A percentile compares a stretch with the other conserved stretches of the same genome.
Evolutionary conservation across 1,140 invertebrate genomes (phyloP).

Genomic region (Akabosia matsudoensis): DNA sequence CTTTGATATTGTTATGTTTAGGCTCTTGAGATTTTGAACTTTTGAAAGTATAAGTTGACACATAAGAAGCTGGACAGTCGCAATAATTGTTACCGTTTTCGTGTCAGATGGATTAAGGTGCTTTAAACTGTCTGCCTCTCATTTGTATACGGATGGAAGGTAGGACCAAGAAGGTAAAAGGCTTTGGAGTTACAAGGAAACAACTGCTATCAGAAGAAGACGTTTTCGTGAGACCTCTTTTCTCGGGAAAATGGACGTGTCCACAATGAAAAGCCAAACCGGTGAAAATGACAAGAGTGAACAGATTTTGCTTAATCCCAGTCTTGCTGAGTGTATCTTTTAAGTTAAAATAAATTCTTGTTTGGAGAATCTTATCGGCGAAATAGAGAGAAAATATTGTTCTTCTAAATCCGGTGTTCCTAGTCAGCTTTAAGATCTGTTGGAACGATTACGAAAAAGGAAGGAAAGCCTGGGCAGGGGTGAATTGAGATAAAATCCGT

Average conservation of each 20-base stretch:
- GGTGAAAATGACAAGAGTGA: neutral
- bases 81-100: no score
- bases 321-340: neutral
- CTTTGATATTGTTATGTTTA: no score
- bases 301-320: neutral
- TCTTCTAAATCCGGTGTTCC: neutral
- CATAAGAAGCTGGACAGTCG: no score
- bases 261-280: neutral
- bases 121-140: no score
- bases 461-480: neutral
- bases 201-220: neutral
- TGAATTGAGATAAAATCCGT: slow-evolving; percentile 13
- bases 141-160: no score
- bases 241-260: neutral
- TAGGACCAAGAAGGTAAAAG: no score
- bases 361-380: neutral
- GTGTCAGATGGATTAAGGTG: no score
- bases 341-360: neutral
- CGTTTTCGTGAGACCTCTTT: neutral
- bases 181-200: no score
- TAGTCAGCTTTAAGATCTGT: neutral
- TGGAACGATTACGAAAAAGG: neutral
- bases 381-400: neutral
- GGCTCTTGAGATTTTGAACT: no score
- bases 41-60: no score